phyloP scores from a whole-genome alignment of 1,140 invertebrate species.

The Acromyrmex charruanus region DNA sequence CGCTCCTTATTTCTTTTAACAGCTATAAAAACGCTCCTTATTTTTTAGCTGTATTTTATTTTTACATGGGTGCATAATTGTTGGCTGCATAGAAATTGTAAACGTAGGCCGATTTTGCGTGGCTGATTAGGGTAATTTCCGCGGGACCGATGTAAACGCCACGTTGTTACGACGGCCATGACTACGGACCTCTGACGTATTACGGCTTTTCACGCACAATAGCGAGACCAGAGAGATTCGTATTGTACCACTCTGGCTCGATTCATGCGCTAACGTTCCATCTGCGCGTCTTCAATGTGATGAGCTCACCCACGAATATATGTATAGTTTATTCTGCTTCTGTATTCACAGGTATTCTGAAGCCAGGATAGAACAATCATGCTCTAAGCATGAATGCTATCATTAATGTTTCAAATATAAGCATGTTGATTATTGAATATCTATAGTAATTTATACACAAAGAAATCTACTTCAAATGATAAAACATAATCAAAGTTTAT shows the following conservation, averaged over 20 bases:
- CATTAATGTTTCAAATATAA: constrained; percentile 18
- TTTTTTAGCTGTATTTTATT: constrained; percentile 2
- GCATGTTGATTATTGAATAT: background rate
- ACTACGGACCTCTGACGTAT: constrained; percentile 75
- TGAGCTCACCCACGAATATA: constrained; percentile 53
- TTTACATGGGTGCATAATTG: constrained; percentile 26
- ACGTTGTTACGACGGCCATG: constrained; percentile 63
- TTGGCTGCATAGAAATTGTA: constrained; percentile 33
- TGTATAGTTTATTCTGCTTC: constrained; percentile 44
- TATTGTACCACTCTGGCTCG: constrained; percentile 55
- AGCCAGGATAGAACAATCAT: background rate
- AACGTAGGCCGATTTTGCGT: constrained; percentile 38
- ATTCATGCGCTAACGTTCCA: constrained; percentile 47
- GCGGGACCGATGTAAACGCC: constrained; percentile 78
- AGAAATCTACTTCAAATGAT: background rate
- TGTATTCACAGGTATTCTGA: constrained; percentile 37
- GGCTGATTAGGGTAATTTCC: constrained; percentile 80
- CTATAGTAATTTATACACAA: background rate
- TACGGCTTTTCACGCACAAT: constrained; percentile 47
- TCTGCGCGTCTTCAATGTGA: constrained; percentile 66
- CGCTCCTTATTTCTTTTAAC: background rate
- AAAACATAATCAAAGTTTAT: background rate
- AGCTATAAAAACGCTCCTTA: background rate
- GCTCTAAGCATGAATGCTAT: constrained; percentile 26
- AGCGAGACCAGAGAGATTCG: constrained; percentile 52